A percentile compares a stretch with the other conserved stretches of the same genome.
phyloP scores from a whole-genome alignment of 2,797 vertebrate genomes.

The Pangasius macronema region DNA sequence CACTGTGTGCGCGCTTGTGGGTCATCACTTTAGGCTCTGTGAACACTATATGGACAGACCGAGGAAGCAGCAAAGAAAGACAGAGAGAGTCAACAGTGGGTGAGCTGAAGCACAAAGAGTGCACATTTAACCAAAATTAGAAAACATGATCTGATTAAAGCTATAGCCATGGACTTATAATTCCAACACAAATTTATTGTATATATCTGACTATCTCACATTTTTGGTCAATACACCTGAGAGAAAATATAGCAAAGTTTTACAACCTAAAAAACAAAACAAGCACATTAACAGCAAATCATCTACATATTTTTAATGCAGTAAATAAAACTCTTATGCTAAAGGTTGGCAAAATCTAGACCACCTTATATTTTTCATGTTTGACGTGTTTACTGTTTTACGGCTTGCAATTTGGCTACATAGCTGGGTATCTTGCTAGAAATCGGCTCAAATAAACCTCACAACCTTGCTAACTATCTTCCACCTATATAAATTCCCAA shows the following conservation, averaged over 20 bases:
- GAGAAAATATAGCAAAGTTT: not conserved
- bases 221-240: not conserved
- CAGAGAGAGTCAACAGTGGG: not conserved
- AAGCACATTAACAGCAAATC: not conserved
- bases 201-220: not conserved
- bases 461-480: not conserved
- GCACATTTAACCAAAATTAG: not conserved
- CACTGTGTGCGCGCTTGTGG: constrained; percentile 92
- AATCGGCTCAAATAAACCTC: not conserved
- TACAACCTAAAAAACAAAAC: not conserved
- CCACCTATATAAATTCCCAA: not conserved
- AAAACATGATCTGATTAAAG: constrained; percentile 6
- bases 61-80: not conserved
- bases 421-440: not conserved
- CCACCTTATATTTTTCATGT: not conserved
- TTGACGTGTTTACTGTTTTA: not conserved
- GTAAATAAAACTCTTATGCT: not conserved
- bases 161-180: not conserved
- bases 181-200: not conserved
- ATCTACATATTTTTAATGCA: not conserved
- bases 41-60: constrained; percentile 66
- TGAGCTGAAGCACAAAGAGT: not conserved
- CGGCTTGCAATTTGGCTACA: not conserved
- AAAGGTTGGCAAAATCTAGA: not conserved
- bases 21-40: constrained; percentile 78